A percentile compares a stretch with the other conserved stretches of the same genome.
phyloP scores from a whole-genome alignment of 2,888 invertebrate genomes.

The Drosophila histrio region DNA sequence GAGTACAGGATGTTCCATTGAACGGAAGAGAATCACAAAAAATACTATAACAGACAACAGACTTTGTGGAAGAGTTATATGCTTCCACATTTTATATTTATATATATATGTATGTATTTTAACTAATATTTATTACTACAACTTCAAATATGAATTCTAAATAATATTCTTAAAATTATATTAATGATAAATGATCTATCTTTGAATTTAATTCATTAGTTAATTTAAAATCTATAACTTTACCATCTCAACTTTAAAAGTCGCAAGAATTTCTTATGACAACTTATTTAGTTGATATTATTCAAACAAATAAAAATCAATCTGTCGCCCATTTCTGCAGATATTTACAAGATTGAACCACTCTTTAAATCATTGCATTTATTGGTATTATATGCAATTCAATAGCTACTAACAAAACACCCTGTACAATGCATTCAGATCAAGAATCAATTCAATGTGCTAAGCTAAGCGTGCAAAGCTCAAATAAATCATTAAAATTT shows the following conservation, averaged over 20 bases:
- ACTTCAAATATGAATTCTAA: too few species aligned
- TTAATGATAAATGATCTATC: too few species aligned
- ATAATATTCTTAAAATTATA: too few species aligned
- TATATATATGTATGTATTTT: too few species aligned
- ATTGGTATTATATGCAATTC: neutral
- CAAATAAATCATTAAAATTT: conserved; percentile 80
- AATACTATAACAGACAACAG: neutral
- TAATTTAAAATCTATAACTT: too few species aligned
- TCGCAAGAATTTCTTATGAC: too few species aligned
- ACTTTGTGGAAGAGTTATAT: neutral
- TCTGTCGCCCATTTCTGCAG: neutral
- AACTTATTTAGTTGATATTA: neutral
- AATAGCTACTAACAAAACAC: conserved; percentile 31
- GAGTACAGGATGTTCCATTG: conserved; percentile 38
- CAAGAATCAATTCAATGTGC: conserved; percentile 58
- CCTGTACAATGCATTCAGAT: conserved; percentile 48
- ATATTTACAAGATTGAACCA: neutral
- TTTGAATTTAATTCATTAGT: too few species aligned
- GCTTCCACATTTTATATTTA: too few species aligned
- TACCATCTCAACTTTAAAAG: too few species aligned
- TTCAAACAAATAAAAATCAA: neutral
- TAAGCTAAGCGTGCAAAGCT: conserved; percentile 57
- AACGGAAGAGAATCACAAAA: neutral
- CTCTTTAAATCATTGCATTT: conserved; percentile 6
- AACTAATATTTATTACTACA: too few species aligned